Conservation (phyloP, 2,888 invertebrate species). For the Andrena haemorrhoa region DNA sequence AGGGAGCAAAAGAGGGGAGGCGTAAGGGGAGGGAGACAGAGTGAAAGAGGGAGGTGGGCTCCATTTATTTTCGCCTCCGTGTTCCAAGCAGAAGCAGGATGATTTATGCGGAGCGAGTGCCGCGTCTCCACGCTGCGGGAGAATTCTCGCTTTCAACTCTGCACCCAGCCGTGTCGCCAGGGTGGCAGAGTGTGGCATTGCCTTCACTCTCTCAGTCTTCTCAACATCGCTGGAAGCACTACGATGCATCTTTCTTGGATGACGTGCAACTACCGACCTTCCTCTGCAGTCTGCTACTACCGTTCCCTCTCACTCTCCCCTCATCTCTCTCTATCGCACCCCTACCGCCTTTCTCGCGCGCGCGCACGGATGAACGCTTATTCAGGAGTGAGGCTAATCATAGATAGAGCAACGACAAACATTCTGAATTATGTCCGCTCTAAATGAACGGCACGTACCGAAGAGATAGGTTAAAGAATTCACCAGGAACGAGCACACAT, state of each 20-base stretch:
- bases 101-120: constrained; percentile 82
- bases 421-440: constrained; percentile 50
- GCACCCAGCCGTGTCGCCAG: constrained; percentile 77
- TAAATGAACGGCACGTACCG: constrained; percentile 42
- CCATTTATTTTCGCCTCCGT: constrained; percentile 80
- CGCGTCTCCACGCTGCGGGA: constrained; percentile 78
- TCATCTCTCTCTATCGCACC: neutral
- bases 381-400: constrained; percentile 65
- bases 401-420: constrained; percentile 66
- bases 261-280: constrained; percentile 71
- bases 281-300: constrained; percentile 41
- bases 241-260: constrained; percentile 74
- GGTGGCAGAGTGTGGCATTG: constrained; percentile 76
- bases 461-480: constrained; percentile 41
- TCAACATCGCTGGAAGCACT: constrained; percentile 60
- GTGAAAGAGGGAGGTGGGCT: constrained; percentile 52
- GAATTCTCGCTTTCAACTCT: constrained; percentile 80
- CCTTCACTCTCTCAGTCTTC: constrained; percentile 60
- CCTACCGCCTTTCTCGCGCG: constrained; percentile 15
- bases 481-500: neutral
- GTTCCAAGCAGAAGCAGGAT: constrained; percentile 78
- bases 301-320: neutral
- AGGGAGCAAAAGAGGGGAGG: constrained; percentile 1
- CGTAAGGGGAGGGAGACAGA: constrained; percentile 14
- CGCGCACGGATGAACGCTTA: constrained; percentile 43